These are phyloP conservation scores for Tipula lateralis DNA, from an alignment of 2,888 invertebrate genomes.

Conservation along the genomic window DNA sequence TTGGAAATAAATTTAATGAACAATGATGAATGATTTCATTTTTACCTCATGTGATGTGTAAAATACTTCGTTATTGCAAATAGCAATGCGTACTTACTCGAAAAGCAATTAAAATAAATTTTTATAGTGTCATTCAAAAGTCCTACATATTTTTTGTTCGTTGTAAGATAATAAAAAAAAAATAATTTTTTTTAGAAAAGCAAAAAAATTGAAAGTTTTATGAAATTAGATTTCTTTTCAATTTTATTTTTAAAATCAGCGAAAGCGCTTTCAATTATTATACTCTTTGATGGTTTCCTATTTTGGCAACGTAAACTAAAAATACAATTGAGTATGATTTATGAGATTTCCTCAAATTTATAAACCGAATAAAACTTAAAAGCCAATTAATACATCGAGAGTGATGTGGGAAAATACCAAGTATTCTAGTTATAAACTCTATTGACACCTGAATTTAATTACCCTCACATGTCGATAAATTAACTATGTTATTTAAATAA, in stretches of 20 bases:
- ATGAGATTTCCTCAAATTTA: background rate
- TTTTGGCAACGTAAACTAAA: background rate
- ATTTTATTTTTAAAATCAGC: background rate
- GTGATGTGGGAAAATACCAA: background rate
- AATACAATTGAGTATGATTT: background rate
- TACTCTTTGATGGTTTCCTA: conserved; percentile 5
- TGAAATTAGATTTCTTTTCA: conserved; percentile 24
- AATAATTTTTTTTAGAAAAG: background rate
- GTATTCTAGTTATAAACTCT: background rate
- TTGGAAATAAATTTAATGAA: too few relatives aligned
- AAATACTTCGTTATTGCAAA: too few relatives aligned
- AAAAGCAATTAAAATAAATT: background rate
- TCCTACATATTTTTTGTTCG: background rate
- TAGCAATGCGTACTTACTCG: background rate
- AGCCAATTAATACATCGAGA: background rate
- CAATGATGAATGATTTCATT: too few relatives aligned
- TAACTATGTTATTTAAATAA: background rate
- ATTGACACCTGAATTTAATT: background rate
- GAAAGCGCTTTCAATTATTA: conserved; percentile 24
- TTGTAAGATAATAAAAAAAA: background rate
- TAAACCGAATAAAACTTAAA: background rate
- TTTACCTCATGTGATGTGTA: too few relatives aligned
- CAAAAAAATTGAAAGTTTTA: conserved; percentile 9
- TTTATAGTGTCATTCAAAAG: background rate
- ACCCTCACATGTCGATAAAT: background rate